Base-by-base conservation (phyloP, 2,888 invertebrate genomes). In the Brachyptera putata region DNA sequence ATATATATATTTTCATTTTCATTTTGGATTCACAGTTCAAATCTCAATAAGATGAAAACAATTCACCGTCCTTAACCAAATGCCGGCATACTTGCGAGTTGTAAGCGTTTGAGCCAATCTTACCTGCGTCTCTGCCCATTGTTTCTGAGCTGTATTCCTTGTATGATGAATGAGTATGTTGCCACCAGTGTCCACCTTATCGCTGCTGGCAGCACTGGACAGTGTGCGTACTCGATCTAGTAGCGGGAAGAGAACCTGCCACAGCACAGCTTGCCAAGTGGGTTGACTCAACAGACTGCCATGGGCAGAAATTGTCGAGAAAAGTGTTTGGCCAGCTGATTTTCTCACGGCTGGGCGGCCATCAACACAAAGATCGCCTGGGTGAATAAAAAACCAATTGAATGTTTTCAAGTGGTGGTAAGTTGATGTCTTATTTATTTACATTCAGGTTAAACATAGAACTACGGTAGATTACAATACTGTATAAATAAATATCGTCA, bases 111-210 rank as follows among this genome's bases (percentile, higher is more conserved):
- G 22, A 11, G 2, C 14, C 11, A 11, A 7, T 7, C 13, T 21
- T 67, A 86, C 89, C 80, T 95, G 93, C 1, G 98, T 98, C 76
- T 98, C 97, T 0, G 97, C 95, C 97, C 97, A 98, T 71, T 98
- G 98, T 70, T 98, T 98, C 75, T 96, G 95, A 50, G 97, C 97
- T 0, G 99, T 99, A 75, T 99, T 98, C 61, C 99, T 82, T 1
- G 97, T 94, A 76, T 99, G 99, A 75, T 99, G 99, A 69, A 99
- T 97, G 3, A 98, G 80, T 67, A 98, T 95, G 71, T 95, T 95
- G 61, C 89, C 93, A 46, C 92, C 93, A 0, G 91, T 88, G 70
- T 94, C 93, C 50, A 94, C 93, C 72, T 90, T 91, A 64, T 77
- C 76, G 64, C 74, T 77, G 46, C 80, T 79, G 3, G 81, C 80